Percentiles rank a stretch among this genome's conserved stretches.
Conservation (phyloP, 2,888 invertebrate genomes). For the Tryphoninae sp. region DNA sequence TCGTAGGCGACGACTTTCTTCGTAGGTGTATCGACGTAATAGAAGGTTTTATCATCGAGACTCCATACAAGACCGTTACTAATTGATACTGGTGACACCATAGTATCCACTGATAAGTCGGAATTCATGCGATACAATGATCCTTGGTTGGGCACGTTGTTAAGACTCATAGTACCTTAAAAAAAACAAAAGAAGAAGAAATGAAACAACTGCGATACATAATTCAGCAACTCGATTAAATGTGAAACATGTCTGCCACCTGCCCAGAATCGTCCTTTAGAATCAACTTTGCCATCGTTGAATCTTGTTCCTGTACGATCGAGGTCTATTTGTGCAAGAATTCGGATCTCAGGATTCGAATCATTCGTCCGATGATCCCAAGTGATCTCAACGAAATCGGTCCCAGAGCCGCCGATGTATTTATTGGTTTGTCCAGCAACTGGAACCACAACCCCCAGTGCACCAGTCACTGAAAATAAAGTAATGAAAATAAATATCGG, state of each 20-base stretch:
- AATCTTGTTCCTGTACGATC: constrained; percentile 83
- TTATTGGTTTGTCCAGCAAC: constrained; percentile 76
- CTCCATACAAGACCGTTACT: constrained; percentile 93
- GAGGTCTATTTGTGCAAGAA: constrained; percentile 81
- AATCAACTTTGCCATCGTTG: constrained; percentile 89
- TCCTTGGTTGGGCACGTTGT: constrained; percentile 83
- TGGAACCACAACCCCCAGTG: constrained; percentile 79
- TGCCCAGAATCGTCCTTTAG: constrained; percentile 85
- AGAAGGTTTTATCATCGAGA: constrained; percentile 86
- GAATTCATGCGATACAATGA: constrained; percentile 84
- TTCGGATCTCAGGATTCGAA: constrained; percentile 62
- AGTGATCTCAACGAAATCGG: constrained; percentile 80
- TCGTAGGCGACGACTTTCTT: constrained; percentile 87
- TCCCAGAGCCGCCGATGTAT: constrained; percentile 80
- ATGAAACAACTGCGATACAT: constrained; percentile 83
- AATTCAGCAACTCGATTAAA: constrained; percentile 81
- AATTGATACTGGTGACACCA: constrained; percentile 83
- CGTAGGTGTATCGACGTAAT: constrained; percentile 89
- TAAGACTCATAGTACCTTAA: constrained; percentile 75
- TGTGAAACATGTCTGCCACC: constrained; percentile 82
- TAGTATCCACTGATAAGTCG: constrained; percentile 65
- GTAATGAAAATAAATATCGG: not conserved
- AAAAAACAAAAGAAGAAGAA: not conserved
- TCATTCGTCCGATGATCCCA: constrained; percentile 80
- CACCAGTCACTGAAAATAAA: constrained; percentile 56